Base-by-base conservation (phyloP, 2,888 invertebrate species). In the Homarus gammarus region DNA sequence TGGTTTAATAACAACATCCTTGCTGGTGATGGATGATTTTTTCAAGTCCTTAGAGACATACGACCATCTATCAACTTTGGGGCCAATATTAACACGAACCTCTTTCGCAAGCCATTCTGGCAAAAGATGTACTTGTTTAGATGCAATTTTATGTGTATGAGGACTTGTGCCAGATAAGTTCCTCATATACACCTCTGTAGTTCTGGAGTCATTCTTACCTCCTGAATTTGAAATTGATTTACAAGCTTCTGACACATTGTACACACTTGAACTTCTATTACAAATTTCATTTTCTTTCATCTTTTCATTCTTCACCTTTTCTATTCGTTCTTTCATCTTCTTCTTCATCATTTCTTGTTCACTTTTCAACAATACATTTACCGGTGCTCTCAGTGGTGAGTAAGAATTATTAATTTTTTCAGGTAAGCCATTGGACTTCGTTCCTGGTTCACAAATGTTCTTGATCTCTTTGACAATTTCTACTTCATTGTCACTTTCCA, bases 1-100 rank as follows among this genome's bases (percentile, higher is more conserved):
- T 77, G 2, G 31, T 8, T 10, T n/a, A 49, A 5, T 8, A 44
- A n/a, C 8, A 6, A 31, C 27, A 49, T 49, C 49, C 8, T 49
- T 15, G 49, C 31, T 15, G 6, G 15, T 2, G 5, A 64, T 27
- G 10, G n/a, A 22, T 2, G 64, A 5, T 12, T 27, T n/a, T 27
- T 64, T 64, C 5, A 0, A 15, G 0, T 64, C 27, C 27, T 2
- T 27, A 22, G 22, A 18, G 1, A 2, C 6, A 27, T 12, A 27
- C 27, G 38, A 22, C n/a, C 8, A 75, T 38, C 44, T 38, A 22
- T 73, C 75, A 44, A 75, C 44, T 75, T 44, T 75, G 10, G 40
- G 36, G n/a, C 75, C 75, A 75, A 75, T 36, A 75, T 75, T 75
- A 75, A 75, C 75, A 44, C 44, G n/a, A 15, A 75, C 75, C 2